Conservation (phyloP, 2,888 invertebrate genomes). For the Drosophila fulvimacula region DNA sequence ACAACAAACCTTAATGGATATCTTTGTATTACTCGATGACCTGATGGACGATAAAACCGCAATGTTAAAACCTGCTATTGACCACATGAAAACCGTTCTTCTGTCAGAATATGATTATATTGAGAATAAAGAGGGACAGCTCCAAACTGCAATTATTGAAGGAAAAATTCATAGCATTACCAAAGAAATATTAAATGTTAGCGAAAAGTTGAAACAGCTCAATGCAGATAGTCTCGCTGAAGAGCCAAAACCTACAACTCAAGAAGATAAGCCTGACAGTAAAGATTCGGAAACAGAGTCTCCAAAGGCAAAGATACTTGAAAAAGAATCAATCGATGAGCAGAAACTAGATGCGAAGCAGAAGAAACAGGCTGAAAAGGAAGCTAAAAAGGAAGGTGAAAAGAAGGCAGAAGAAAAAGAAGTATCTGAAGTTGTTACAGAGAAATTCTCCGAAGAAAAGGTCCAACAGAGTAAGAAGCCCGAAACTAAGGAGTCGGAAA, state of each 20-base stretch:
- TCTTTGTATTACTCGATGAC: conserved; percentile 76
- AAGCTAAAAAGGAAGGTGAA: conserved; percentile 14
- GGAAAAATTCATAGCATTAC: conserved; percentile 48
- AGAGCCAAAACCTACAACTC: not conserved
- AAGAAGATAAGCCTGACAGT: not conserved
- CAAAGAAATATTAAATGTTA: conserved; percentile 38
- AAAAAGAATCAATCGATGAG: not conserved
- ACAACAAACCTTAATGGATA: conserved; percentile 78
- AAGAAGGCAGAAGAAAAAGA: conserved; percentile 18
- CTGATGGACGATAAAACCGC: conserved; percentile 46
- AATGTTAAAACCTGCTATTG: conserved; percentile 36
- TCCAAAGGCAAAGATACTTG: not conserved
- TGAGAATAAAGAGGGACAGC: conserved; percentile 44
- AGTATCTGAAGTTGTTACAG: conserved; percentile 3
- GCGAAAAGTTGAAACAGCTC: conserved; percentile 39
- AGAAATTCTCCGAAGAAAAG: not conserved
- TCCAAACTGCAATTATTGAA: conserved; percentile 26
- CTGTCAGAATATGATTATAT: conserved; percentile 58
- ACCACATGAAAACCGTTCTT: conserved; percentile 49
- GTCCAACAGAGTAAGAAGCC: not conserved
- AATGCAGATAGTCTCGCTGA: not conserved
- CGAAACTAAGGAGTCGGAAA: not conserved
- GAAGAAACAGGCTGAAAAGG: conserved; percentile 1
- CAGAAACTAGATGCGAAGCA: not conserved
- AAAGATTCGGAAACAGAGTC: not conserved